These are phyloP conservation scores for Sipha flava DNA, from an alignment of 1,140 invertebrate species.

Conservation along the genomic window DNA sequence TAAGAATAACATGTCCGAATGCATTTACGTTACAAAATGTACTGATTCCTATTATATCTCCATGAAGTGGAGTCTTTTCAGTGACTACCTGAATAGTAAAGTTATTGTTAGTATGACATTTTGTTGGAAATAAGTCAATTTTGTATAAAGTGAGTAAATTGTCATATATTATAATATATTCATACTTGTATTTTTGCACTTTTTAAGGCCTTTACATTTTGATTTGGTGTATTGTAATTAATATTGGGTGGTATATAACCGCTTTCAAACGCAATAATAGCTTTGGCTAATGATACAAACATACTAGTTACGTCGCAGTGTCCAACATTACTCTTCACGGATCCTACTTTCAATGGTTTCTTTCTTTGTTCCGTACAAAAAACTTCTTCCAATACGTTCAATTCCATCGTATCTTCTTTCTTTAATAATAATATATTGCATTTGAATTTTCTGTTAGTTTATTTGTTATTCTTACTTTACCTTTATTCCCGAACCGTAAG, in stretches of 20 bases:
- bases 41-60: slow-evolving; percentile 49
- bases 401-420: slow-evolving; percentile 3
- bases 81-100: slow-evolving; percentile 4
- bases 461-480: slow-evolving; percentile 35
- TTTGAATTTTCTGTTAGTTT: neutral
- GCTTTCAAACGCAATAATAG: slow-evolving; percentile 50
- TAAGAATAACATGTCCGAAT: slow-evolving; percentile 52
- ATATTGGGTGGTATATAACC: slow-evolving; percentile 56
- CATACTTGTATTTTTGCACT: slow-evolving; percentile 71
- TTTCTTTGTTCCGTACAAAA: slow-evolving; percentile 39
- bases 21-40: slow-evolving; percentile 56
- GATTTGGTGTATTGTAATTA: slow-evolving; percentile 42
- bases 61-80: slow-evolving; percentile 42
- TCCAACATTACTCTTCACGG: slow-evolving; percentile 67
- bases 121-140: too few species aligned
- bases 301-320: slow-evolving; percentile 60
- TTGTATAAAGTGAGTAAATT: neutral
- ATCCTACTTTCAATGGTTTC: slow-evolving; percentile 57
- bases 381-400: slow-evolving; percentile 1
- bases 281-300: slow-evolving; percentile 52
- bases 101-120: neutral
- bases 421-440: neutral
- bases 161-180: neutral
- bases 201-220: slow-evolving; percentile 54
- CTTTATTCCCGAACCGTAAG: slow-evolving; percentile 43